A percentile compares a stretch with the other conserved stretches of the same genome.
Conservation (phyloP, 2,888 invertebrate genomes). For the Chromoteleia sp. region DNA sequence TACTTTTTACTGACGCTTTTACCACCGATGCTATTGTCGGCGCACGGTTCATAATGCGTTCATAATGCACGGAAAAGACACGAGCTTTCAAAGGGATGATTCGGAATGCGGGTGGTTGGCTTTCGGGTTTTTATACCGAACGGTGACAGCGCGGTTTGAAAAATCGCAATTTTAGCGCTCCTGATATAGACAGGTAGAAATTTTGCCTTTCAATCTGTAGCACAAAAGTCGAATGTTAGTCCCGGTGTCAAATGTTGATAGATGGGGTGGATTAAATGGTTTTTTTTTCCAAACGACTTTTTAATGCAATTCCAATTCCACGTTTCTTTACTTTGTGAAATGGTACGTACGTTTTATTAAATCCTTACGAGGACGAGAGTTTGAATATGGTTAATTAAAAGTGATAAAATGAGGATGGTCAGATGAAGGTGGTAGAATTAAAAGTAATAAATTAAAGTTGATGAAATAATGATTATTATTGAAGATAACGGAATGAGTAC, state of each 20-base stretch:
- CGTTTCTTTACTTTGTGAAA: not conserved
- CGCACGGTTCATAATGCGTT: constrained; percentile 28
- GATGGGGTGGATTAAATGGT: constrained; percentile 6
- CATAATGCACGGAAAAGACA: constrained; percentile 7
- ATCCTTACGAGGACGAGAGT: too few species aligned
- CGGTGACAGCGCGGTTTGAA: constrained; percentile 16
- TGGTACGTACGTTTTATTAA: not conserved
- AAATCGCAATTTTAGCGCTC: constrained; percentile 37
- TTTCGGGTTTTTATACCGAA: constrained; percentile 3
- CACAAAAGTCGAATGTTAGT: constrained; percentile 2
- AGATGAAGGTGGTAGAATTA: too few species aligned
- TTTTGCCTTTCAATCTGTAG: constrained; percentile 5
- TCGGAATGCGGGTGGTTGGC: constrained; percentile 25
- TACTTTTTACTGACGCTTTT: constrained; percentile 53
- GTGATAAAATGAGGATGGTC: too few species aligned
- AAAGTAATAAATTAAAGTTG: too few species aligned
- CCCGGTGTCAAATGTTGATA: constrained; percentile 5
- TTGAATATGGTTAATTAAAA: too few species aligned
- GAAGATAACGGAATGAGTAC: too few species aligned
- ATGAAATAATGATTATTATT: too few species aligned
- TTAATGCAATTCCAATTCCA: constrained; percentile 2
- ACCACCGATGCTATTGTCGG: constrained; percentile 52
- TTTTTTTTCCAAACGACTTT: not conserved
- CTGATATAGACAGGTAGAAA: constrained; percentile 27
- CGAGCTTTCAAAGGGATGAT: constrained; percentile 41